A percentile compares a stretch with the other conserved stretches of the same genome.
phyloP scores from a whole-genome alignment of 2,888 invertebrate species.

The Podabrus alpinus region DNA sequence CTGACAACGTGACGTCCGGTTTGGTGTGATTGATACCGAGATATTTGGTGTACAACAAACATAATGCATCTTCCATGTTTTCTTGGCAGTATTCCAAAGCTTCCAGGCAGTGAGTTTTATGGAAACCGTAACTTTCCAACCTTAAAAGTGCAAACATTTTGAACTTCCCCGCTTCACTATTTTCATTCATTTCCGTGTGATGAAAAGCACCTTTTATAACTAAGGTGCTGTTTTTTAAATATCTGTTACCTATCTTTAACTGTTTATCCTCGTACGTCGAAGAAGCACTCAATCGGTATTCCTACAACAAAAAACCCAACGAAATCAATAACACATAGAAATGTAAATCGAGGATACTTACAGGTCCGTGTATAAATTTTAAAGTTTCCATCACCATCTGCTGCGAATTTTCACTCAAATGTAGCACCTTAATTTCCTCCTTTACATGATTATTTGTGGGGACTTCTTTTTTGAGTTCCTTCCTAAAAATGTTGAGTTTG shows the following conservation, averaged over 20 bases:
- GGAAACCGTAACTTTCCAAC: conserved; percentile 78
- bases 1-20: conserved; percentile 52
- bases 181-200: conserved; percentile 65
- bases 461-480: conserved; percentile 44
- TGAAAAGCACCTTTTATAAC: conserved; percentile 74
- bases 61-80: conserved; percentile 72
- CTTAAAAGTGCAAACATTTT: conserved; percentile 73
- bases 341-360: conserved; percentile 53
- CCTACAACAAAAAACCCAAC: conserved; percentile 46
- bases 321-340: neutral
- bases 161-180: conserved; percentile 66
- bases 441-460: conserved; percentile 61
- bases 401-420: conserved; percentile 70
- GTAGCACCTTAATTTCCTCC: conserved; percentile 76
- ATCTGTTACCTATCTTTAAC: conserved; percentile 69
- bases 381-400: conserved; percentile 75
- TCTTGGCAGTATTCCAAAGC: conserved; percentile 70
- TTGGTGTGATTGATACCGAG: conserved; percentile 57
- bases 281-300: conserved; percentile 56
- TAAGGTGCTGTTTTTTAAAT: conserved; percentile 66
- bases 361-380: conserved; percentile 74
- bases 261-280: conserved; percentile 67
- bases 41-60: conserved; percentile 74
- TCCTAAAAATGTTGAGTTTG: neutral
- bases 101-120: conserved; percentile 73